Conservation (phyloP, 2,113 vertebrate species). For the Casuarius casuarius region DNA sequence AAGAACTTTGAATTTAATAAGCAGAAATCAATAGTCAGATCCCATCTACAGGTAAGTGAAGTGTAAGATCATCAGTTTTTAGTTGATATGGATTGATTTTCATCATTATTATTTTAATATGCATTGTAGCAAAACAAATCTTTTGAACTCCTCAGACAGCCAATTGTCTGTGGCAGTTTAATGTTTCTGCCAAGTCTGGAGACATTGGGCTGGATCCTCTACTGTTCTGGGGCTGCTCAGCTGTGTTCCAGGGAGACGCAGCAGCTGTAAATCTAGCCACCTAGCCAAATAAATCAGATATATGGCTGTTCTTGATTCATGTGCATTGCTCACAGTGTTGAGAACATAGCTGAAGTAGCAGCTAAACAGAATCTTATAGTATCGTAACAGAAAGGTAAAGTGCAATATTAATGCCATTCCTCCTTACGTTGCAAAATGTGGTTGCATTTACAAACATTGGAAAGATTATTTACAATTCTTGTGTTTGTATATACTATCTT, state of each 20-base stretch:
- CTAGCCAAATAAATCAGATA: neutral
- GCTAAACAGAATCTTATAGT: neutral
- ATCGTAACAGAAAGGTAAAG: neutral
- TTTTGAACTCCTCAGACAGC: neutral
- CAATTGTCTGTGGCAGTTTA: neutral
- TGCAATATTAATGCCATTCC: neutral
- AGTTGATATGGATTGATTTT: neutral
- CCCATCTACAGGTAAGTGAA: constrained; percentile 91
- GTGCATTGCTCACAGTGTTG: neutral
- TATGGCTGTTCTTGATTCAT: neutral
- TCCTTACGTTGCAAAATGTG: neutral
- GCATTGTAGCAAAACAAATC: neutral
- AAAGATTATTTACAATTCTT: neutral
- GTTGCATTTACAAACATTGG: neutral
- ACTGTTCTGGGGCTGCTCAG: neutral
- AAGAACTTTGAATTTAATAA: constrained; percentile 98
- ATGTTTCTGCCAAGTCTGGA: constrained; percentile 9
- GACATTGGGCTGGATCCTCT: neutral
- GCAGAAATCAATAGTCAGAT: constrained; percentile 95
- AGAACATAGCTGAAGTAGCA: neutral
- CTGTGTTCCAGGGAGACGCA: neutral
- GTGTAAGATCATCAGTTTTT: neutral
- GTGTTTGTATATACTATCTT: neutral
- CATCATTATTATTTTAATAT: neutral
- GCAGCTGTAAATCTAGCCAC: neutral